Percentiles rank a stretch among this genome's conserved stretches.
These are phyloP conservation scores for Erebia aethiops DNA, from an alignment of 2,888 invertebrate species.

Conservation along the genomic window DNA sequence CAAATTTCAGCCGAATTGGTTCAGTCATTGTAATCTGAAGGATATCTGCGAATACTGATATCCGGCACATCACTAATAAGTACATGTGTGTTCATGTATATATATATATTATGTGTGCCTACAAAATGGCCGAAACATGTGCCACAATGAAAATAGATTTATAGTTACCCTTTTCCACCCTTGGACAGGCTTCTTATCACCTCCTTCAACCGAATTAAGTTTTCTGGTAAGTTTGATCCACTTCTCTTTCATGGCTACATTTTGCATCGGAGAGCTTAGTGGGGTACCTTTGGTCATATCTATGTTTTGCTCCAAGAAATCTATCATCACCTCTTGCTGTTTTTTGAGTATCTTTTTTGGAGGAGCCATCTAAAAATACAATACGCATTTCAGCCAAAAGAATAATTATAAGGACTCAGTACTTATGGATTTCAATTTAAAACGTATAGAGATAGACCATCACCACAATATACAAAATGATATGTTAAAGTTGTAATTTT, in stretches of 20 bases:
- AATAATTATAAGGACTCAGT: background rate
- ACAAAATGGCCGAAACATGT: too few relatives aligned
- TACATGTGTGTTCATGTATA: too few relatives aligned
- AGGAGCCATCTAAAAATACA: conserved; percentile 64
- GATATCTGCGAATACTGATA: too few relatives aligned
- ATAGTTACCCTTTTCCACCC: conserved; percentile 69
- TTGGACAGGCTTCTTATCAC: conserved; percentile 65
- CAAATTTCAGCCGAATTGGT: too few relatives aligned
- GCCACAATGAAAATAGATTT: background rate
- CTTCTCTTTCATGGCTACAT: conserved; percentile 61
- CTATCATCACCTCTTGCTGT: conserved; percentile 67
- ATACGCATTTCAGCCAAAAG: conserved; percentile 8
- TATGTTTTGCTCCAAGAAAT: conserved; percentile 66
- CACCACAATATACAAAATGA: too few relatives aligned
- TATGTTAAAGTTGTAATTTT: too few relatives aligned
- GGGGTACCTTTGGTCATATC: conserved; percentile 64
- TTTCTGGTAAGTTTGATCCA: conserved; percentile 67
- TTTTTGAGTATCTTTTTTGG: conserved; percentile 65
- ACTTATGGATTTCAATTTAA: too few relatives aligned
- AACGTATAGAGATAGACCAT: too few relatives aligned
- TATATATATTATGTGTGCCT: too few relatives aligned
- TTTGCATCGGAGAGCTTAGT: conserved; percentile 57
- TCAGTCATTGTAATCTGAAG: too few relatives aligned
- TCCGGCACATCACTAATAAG: too few relatives aligned
- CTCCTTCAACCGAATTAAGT: conserved; percentile 63